Base-by-base conservation (phyloP, 2,113 vertebrate species). In the Odontesthes bonariensis region DNA sequence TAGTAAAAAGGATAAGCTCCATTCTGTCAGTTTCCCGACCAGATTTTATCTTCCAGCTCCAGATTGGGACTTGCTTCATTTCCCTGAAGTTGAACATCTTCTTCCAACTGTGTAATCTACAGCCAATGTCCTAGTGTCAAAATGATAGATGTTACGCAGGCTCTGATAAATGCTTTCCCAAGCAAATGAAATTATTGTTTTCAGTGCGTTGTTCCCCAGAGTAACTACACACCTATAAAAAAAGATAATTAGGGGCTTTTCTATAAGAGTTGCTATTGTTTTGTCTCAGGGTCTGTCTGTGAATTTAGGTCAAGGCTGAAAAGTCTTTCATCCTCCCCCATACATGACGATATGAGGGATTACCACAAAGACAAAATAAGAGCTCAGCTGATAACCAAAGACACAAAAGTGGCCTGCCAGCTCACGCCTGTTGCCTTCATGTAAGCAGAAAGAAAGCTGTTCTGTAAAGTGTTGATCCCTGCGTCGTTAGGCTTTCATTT, bases 351-450 rank as follows among this genome's bases (percentile, higher is more conserved):
- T 58, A 62, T 2, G 2, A 35, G 35, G 88, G 90, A 88, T 93
- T 92, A 93, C 64, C 59, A 55, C 83, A 72, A 57, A 92, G 90
- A 88, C 89, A 83, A 91, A 90, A 92, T 91, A 90, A 88, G 56
- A 27, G 47, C 79, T 82, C 76, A 55, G 59, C 79, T 86, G 80
- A 85, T 85, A 86, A 79, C 56, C 68, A 27, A 51, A 72, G 59
- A 69, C 67, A 85, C 75, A 85, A 81, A 86, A 70, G 42, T 62
- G 67, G 19, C 58, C 75, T 64, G 69, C 64, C 79, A 47, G 73
- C 81, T 72, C 35, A 59, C n/a, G 72, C 60, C 51, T 46, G 81
- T 55, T 57, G 16, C 71, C 77, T 14, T 64, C 59, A 65, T 31
- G 3, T 65, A 59, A 73, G 51, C 72, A 82, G 47, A 60, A 59